phyloP scores from a whole-genome alignment of 2,113 vertebrate genomes.

The Toxotes chatareus region DNA sequence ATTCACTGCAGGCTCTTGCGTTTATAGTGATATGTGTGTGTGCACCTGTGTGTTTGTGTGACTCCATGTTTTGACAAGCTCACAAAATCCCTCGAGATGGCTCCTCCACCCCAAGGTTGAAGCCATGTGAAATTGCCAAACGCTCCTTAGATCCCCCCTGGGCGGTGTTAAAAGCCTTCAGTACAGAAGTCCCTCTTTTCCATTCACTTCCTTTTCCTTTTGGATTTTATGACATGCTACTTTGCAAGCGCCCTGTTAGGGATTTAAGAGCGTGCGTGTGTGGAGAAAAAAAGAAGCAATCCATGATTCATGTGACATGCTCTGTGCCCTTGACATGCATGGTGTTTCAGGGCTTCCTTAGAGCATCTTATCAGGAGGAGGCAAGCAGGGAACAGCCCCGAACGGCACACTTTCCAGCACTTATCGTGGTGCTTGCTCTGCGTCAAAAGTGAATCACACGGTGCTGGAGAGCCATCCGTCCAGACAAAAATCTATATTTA shows the following conservation, averaged over 20 bases:
- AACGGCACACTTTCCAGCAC: conserved; percentile 24
- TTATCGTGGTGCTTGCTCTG: conserved; percentile 21
- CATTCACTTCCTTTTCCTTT: conserved; percentile 66
- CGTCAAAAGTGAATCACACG: conserved; percentile 34
- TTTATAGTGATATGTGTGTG: background rate
- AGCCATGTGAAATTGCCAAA: conserved; percentile 62
- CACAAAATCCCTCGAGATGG: conserved; percentile 37
- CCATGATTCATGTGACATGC: conserved; percentile 65
- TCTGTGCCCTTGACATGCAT: conserved; percentile 66
- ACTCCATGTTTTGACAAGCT: conserved; percentile 50
- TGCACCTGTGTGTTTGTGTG: conserved; percentile 18
- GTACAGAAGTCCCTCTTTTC: conserved; percentile 49
- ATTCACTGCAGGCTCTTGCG: conserved; percentile 18
- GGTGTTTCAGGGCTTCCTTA: conserved; percentile 52
- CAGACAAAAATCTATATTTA: conserved; percentile 58
- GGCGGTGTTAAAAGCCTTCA: conserved; percentile 59
- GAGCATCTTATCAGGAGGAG: conserved; percentile 67
- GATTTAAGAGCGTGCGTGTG: conserved; percentile 33
- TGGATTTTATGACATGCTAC: conserved; percentile 57
- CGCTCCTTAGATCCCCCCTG: conserved; percentile 23
- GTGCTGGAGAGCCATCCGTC: conserved; percentile 34
- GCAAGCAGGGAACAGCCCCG: conserved; percentile 28
- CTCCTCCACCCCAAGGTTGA: conserved; percentile 34
- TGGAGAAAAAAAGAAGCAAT: conserved; percentile 22
- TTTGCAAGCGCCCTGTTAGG: conserved; percentile 44